Percentiles rank a stretch among this genome's conserved stretches.
These are phyloP conservation scores for Volucella bombylans DNA, from an alignment of 2,888 invertebrate species.

Conservation along the genomic window DNA sequence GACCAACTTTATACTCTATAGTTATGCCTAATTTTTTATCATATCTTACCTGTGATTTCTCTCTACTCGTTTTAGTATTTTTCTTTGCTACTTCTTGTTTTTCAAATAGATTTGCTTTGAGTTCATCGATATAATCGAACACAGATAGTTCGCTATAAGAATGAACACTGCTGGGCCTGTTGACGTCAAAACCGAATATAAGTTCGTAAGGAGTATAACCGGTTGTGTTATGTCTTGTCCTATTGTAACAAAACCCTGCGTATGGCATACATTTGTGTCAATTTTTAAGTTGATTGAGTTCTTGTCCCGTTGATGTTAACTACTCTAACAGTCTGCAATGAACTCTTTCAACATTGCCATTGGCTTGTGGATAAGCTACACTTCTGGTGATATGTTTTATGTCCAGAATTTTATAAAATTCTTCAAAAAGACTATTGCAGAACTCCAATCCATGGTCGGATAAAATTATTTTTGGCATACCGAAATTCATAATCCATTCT, in stretches of 20 bases:
- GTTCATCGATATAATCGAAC: constrained; percentile 26
- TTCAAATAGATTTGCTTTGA: constrained; percentile 9
- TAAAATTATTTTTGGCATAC: too few relatives aligned
- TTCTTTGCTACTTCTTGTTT: constrained; percentile 9
- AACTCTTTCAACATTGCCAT: background rate
- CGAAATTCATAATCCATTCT: too few relatives aligned
- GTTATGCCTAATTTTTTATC: background rate
- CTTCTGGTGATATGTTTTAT: too few relatives aligned
- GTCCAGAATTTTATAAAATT: too few relatives aligned
- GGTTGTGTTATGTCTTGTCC: background rate
- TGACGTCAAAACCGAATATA: constrained; percentile 13
- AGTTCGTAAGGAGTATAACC: constrained; percentile 3
- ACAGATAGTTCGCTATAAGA: background rate
- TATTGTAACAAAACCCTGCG: too few relatives aligned
- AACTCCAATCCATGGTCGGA: too few relatives aligned
- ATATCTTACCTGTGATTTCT: constrained; percentile 21
- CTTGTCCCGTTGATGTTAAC: background rate
- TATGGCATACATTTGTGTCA: constrained; percentile 14
- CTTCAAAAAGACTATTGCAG: too few relatives aligned
- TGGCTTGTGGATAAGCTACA: too few relatives aligned
- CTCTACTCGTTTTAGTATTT: constrained; percentile 8
- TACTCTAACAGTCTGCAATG: background rate
- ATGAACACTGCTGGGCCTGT: constrained; percentile 4
- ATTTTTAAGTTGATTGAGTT: constrained; percentile 2
- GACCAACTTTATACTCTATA: too few relatives aligned